Evolutionary conservation across 2,797 vertebrate genomes (phyloP), one percentile per base, ranked within the genome.

Genomic region (Pseudomugil tenellus): DNA sequence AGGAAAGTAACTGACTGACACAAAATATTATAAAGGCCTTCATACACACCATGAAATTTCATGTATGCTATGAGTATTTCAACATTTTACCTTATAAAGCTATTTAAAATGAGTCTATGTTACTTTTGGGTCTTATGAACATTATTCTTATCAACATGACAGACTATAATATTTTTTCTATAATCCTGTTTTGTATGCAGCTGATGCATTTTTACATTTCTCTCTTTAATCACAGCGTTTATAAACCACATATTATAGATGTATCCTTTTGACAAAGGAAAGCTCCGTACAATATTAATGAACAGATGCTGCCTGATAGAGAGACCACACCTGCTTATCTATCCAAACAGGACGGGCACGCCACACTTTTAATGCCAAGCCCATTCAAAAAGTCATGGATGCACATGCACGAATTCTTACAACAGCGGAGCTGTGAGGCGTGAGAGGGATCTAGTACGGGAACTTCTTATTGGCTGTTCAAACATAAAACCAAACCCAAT

Each of bases 391-490:
- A 83, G 64, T 70, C 23, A 31, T 10, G 39, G 58, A 65, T 8
- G 43, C 46, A 37, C 8, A 59, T 8, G 43, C 46, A 37, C 8
- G 57, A 59, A 32, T 55, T 61, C 34, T 59, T 56, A 21, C 23
- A 63, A 25, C 21, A 51, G 54, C 26, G 29, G 17, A 21, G 21
- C 8, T 51, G 37, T 16, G 49, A 52, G 63, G 49, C 56, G 61
- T 70, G 73, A 70, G 21, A 31, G 54, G 57, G 65, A 56, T 70
- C 56, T 2, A 69, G 23, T 57, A 79, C 19, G 34, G 41, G 12
- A 81, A 89, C 79, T 90, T 92, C 3, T 84, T 48, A 93, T 93
- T 93, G 91, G 89, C 16, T n/a, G 29, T 16, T 57, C 29, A 37
- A 21, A 23, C 46, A 0, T 4, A 70, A 26, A 63, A 17, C 80